A percentile compares a stretch with the other conserved stretches of the same genome.
Evolutionary conservation across 2,113 vertebrate species (phyloP).

Genomic region (Microtus pennsylvanicus): DNA sequence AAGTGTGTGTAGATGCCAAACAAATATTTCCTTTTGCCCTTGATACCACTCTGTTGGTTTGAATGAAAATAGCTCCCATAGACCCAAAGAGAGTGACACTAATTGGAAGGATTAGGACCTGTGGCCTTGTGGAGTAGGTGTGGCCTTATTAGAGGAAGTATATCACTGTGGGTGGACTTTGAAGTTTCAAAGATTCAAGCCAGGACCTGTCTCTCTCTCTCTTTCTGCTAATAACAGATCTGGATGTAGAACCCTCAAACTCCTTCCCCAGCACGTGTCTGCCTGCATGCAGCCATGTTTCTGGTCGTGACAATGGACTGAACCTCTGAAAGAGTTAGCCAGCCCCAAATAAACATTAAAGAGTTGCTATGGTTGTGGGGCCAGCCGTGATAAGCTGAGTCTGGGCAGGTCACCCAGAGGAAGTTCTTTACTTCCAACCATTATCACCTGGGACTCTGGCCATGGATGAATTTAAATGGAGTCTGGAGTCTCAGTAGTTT

Average conservation of each 20-base stretch:
- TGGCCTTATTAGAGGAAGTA: neutral
- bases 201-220: neutral
- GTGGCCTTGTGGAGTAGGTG: neutral
- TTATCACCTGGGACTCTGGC: too few relatives aligned
- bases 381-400: too few relatives aligned
- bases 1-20: neutral
- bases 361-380: neutral
- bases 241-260: neutral
- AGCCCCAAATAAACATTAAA: neutral
- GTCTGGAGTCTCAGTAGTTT: too few relatives aligned
- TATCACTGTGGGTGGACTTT: fast-evolving
- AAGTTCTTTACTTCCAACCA: too few relatives aligned
- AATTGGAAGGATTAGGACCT: neutral
- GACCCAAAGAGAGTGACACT: neutral
- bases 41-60: neutral
- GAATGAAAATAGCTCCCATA: neutral
- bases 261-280: neutral
- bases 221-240: neutral
- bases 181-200: neutral
- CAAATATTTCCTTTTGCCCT: neutral
- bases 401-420: too few relatives aligned
- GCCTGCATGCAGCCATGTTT: neutral
- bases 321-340: neutral
- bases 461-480: too few relatives aligned
- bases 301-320: neutral